These are phyloP conservation scores for Tinea semifulvella DNA, from an alignment of 2,888 invertebrate genomes.

Conservation along the genomic window DNA sequence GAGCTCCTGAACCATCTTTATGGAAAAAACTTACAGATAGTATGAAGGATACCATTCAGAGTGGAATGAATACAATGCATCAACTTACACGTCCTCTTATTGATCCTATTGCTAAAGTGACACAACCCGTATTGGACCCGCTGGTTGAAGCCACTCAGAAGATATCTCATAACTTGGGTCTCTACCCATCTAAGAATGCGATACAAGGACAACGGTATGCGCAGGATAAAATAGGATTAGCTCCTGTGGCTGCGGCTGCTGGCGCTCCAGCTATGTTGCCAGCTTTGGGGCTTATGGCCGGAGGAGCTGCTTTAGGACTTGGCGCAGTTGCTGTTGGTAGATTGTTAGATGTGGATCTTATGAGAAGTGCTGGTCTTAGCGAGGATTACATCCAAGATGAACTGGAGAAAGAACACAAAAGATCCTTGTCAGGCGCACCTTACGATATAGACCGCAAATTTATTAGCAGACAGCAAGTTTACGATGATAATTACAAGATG, in stretches of 20 bases:
- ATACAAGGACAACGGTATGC: constrained; percentile 55
- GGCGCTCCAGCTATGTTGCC: constrained; percentile 69
- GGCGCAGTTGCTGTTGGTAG: constrained; percentile 83
- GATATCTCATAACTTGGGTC: constrained; percentile 79
- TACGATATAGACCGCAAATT: constrained; percentile 54
- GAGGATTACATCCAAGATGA: constrained; percentile 43
- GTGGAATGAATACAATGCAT: constrained; percentile 74
- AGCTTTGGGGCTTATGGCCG: constrained; percentile 79
- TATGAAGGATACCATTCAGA: constrained; percentile 76
- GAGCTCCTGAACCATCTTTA: constrained; percentile 69
- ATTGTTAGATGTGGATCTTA: constrained; percentile 71
- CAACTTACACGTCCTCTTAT: constrained; percentile 71
- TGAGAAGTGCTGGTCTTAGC: constrained; percentile 59
- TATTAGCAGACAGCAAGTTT: constrained; percentile 47
- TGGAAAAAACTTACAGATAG: constrained; percentile 79
- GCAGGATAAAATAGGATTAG: constrained; percentile 72
- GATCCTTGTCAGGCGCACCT: constrained; percentile 49
- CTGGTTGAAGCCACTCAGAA: constrained; percentile 82
- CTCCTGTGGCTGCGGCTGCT: constrained; percentile 58
- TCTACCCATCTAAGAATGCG: constrained; percentile 54
- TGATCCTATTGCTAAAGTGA: constrained; percentile 64
- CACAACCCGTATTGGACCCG: constrained; percentile 75
- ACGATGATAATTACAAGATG: constrained; percentile 62
- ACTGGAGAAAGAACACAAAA: constrained; percentile 64
- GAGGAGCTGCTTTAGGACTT: constrained; percentile 84